Percentiles rank a stretch among this genome's conserved stretches.
Conservation (phyloP, 1,140 invertebrate species). For the Tetragonula clypearis region DNA sequence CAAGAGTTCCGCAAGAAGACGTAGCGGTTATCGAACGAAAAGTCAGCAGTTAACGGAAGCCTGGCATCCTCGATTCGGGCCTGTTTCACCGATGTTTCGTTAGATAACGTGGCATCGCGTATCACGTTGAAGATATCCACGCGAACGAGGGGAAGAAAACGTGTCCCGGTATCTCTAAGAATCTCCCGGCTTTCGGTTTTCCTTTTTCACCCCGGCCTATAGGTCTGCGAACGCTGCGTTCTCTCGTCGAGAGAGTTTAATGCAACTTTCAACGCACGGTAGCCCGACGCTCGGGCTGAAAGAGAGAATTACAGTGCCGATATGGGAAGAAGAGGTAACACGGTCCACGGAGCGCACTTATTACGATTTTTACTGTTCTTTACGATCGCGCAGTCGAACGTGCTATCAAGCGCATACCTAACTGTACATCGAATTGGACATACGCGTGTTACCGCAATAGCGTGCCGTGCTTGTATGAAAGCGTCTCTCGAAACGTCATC, state of each 20-base stretch:
- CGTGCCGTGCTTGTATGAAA: slow-evolving; percentile 10
- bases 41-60: neutral
- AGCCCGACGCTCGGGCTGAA: neutral
- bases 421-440: slow-evolving; percentile 57
- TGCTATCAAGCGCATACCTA: slow-evolving; percentile 56
- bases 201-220: neutral
- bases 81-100: neutral
- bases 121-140: neutral
- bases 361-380: slow-evolving; percentile 56
- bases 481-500: neutral
- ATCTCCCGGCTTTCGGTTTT: slow-evolving; percentile 8
- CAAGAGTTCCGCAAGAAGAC: neutral
- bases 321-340: slow-evolving; percentile 25
- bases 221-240: neutral
- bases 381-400: slow-evolving; percentile 50
- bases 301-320: slow-evolving; percentile 44
- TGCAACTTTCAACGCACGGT: slow-evolving; percentile 35
- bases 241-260: slow-evolving; percentile 18
- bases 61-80: neutral
- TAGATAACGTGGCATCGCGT: slow-evolving; percentile 10
- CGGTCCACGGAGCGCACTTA: slow-evolving; percentile 39
- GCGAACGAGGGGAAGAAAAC: neutral
- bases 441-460: slow-evolving; percentile 23
- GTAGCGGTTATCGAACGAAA: neutral
- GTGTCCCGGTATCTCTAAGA: neutral